A percentile compares a stretch with the other conserved stretches of the same genome.
Evolutionary conservation across 1,140 invertebrate species (phyloP).

Genomic region (Tribolium castaneum): DNA sequence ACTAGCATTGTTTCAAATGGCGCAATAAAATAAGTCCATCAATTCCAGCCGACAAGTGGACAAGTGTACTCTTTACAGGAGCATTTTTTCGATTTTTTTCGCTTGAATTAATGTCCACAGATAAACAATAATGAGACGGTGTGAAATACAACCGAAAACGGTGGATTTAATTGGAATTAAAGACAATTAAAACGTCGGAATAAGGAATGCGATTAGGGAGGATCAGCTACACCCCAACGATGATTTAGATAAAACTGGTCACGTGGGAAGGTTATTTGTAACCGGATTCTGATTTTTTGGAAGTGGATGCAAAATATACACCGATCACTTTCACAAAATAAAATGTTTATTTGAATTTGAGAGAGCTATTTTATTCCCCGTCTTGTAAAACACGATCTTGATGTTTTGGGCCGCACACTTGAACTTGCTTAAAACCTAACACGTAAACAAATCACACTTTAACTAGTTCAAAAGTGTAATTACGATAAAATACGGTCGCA

Average conservation of each 20-base stretch:
- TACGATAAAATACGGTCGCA: no score
- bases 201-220: neutral
- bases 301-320: neutral
- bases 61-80: slow-evolving; percentile 22
- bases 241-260: neutral
- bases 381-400: neutral
- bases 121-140: neutral
- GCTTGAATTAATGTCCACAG: neutral
- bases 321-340: no score
- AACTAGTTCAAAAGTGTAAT: no score
- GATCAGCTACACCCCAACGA: neutral
- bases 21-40: slow-evolving; percentile 46
- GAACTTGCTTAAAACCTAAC: neutral
- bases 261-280: neutral
- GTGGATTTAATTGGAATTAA: slow-evolving; percentile 1
- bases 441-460: neutral
- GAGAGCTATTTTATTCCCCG: neutral
- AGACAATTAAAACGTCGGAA: neutral
- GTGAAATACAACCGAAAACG: neutral
- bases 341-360: no score
- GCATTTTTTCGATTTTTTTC: slow-evolving; percentile 6
- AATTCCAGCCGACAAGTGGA: slow-evolving; percentile 34
- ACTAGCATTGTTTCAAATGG: slow-evolving; percentile 51
- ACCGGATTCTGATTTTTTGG: neutral
- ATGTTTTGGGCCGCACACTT: neutral